Evolutionary conservation across 2,113 vertebrate species (phyloP).

Genomic region (Toxotes jaculatrix): DNA sequence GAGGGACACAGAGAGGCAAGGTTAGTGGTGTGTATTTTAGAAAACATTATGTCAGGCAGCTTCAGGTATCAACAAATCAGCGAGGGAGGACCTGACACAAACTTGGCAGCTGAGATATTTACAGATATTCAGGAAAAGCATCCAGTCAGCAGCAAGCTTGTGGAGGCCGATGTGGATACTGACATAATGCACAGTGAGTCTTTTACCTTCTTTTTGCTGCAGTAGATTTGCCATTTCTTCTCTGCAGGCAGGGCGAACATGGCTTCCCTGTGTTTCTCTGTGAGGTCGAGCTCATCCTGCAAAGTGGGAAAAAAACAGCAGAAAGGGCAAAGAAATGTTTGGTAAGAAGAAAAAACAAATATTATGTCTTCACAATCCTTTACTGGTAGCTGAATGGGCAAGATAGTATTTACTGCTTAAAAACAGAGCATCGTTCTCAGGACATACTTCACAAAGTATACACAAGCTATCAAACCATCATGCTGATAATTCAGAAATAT

Average conservation of each 20-base stretch:
- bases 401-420: neutral
- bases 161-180: constrained; percentile 1
- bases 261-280: constrained; percentile 97
- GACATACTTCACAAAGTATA: neutral
- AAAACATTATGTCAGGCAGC: constrained; percentile 10
- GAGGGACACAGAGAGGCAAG: neutral
- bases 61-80: constrained; percentile 50
- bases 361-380: neutral
- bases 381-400: neutral
- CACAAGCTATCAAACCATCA: constrained; percentile 8
- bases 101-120: constrained; percentile 39
- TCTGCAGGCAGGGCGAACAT: constrained; percentile 97
- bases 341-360: neutral
- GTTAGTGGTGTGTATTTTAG: constrained; percentile 14
- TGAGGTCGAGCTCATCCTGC: constrained; percentile 97
- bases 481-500: constrained; percentile 12
- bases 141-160: neutral
- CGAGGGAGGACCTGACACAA: constrained; percentile 15
- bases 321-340: neutral
- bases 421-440: constrained; percentile 3
- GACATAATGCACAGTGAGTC: neutral
- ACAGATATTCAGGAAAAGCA: constrained; percentile 1
- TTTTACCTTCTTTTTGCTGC: constrained; percentile 98
- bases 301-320: neutral
- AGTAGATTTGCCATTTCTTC: constrained; percentile 91